Conservation (phyloP, 2,113 vertebrate species). For the Terrapene triunguis region DNA sequence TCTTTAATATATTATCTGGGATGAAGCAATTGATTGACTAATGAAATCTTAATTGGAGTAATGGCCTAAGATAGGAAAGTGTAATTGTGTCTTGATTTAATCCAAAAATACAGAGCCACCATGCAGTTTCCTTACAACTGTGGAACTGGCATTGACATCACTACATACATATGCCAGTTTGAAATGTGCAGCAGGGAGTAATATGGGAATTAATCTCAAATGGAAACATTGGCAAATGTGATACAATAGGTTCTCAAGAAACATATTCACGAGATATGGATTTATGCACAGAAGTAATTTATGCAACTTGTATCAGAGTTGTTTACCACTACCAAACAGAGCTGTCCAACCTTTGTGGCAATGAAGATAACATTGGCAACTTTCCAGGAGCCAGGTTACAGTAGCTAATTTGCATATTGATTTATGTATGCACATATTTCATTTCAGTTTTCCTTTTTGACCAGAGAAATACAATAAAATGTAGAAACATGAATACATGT, state of each 20-base stretch:
- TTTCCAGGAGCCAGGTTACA: neutral
- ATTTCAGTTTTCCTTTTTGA: slow-evolving; percentile 14
- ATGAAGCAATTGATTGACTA: slow-evolving; percentile 65
- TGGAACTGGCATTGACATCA: neutral
- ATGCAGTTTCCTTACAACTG: neutral
- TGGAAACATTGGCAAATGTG: neutral
- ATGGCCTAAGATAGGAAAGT: slow-evolving; percentile 43
- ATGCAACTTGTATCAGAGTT: slow-evolving; percentile 2
- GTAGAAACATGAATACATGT: neutral
- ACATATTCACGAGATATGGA: neutral
- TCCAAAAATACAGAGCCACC: slow-evolving; percentile 27
- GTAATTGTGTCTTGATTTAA: slow-evolving; percentile 29
- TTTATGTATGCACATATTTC: neutral
- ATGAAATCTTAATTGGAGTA: slow-evolving; percentile 66
- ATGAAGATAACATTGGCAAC: neutral
- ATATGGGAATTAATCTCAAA: neutral
- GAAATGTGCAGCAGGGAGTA: neutral
- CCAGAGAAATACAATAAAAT: neutral
- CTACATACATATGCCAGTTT: neutral
- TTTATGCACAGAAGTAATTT: neutral
- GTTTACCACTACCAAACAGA: neutral
- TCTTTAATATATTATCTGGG: slow-evolving; percentile 63
- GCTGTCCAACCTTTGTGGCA: neutral
- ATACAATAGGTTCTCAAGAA: neutral
- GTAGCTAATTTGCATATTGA: slow-evolving; percentile 14